Conservation (phyloP, 2,888 invertebrate genomes). For the Tiliacea aurago region DNA sequence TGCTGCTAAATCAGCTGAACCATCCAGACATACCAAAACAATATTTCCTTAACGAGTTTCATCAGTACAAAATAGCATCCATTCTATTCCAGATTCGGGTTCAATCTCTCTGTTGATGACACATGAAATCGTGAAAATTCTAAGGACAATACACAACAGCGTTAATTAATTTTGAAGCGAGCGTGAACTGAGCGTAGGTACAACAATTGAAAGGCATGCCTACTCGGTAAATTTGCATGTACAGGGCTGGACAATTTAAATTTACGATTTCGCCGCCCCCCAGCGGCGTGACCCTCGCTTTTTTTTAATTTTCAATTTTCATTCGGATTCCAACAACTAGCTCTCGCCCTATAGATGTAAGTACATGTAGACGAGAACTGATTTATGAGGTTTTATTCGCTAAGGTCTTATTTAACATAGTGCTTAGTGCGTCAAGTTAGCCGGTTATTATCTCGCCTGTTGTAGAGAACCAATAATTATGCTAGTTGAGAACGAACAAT, state of each 20-base stretch:
- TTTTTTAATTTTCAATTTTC: slow-evolving; percentile 90
- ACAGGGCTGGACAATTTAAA: slow-evolving; percentile 89
- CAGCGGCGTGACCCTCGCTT: slow-evolving; percentile 86
- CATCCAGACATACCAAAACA: slow-evolving; percentile 31
- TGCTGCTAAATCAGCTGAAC: slow-evolving; percentile 41
- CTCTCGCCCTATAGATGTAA: slow-evolving; percentile 69
- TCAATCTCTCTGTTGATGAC: slow-evolving; percentile 48
- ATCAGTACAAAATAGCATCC: slow-evolving; percentile 36
- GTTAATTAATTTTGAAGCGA: slow-evolving; percentile 66
- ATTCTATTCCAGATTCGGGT: slow-evolving; percentile 38
- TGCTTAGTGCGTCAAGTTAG: slow-evolving; percentile 36
- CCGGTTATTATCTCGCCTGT: slow-evolving; percentile 49
- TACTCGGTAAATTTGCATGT: slow-evolving; percentile 87
- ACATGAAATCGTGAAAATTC: slow-evolving; percentile 56
- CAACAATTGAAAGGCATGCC: slow-evolving; percentile 83
- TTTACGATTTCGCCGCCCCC: slow-evolving; percentile 88
- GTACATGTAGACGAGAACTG: slow-evolving; percentile 61
- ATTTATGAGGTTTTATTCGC: slow-evolving; percentile 66
- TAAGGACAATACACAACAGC: slow-evolving; percentile 58
- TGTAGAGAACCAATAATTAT: slow-evolving; percentile 56
- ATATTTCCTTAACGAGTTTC: slow-evolving; percentile 55
- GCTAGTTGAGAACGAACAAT: slow-evolving; percentile 46
- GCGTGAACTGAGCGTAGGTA: slow-evolving; percentile 61
- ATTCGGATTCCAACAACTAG: slow-evolving; percentile 88
- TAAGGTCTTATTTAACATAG: slow-evolving; percentile 42